Base-by-base conservation (phyloP, 2,797 vertebrate species). In the Salarias fasciatus region DNA sequence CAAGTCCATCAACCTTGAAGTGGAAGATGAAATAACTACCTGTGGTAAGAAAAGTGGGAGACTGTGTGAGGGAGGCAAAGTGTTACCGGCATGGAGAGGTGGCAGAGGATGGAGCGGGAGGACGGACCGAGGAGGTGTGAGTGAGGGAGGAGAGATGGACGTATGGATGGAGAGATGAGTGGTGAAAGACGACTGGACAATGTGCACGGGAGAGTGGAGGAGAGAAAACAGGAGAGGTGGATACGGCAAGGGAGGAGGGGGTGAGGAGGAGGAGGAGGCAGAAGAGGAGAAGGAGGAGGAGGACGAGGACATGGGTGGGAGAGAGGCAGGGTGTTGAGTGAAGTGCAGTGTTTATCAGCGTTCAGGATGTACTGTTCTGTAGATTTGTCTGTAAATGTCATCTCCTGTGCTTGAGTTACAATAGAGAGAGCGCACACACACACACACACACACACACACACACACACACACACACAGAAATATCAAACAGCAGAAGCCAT, bases 351-450 rank as follows among this genome's bases (percentile, higher is more conserved):
- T 82, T 88, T 80, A 84, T 83, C 74, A 55, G 75, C 66, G 85
- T 63, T 86, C 84, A 86, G 86, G 84, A 89, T 86, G 87, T 88
- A 72, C 84, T 85, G 84, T 88, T 62, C 85, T 65, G 66, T 71
- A 74, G 73, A 79, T 83, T 83, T 83, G 68, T 75, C 67, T 77
- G 81, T 82, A 85, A 89, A 86, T 88, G 86, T 86, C 83, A 90
- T 88, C 82, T 74, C 50, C 73, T 77, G 73, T 69, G 68, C 75
- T 24, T 77, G 77, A 79, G 55, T 75, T 70, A 81, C 65, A 87
- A 80, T 76, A 61, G 71, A 70, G 53, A 3, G 3, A 2, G 18
- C 36, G 50, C 69, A 59, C 61, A 62, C 54, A 49, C 18, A 24
- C 18, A 24, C 18, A 24, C 18, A 59, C 55, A 66, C 69, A 48